Base-by-base conservation (phyloP, 2,888 invertebrate species). In the Altica lythri region DNA sequence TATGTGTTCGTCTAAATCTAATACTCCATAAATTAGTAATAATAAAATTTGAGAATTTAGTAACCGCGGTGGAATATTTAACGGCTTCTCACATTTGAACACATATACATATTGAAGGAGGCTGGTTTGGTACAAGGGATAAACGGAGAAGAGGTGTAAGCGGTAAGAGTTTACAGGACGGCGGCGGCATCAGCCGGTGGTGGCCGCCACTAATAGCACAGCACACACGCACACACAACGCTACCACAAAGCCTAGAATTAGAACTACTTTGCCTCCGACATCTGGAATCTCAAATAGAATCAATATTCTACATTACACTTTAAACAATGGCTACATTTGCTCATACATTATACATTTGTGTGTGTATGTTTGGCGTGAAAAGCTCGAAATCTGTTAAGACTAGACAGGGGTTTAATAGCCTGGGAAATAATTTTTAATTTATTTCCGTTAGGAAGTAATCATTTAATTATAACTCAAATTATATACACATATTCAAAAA, bases 301-400 rank as follows among this genome's bases (percentile, higher is more conserved):
- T 68, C 67, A 62, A 65, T 65, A 67, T 66, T 69, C 56, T 48
- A 55, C 55, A 59, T 59, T 60, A 57, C 57, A 50, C 50, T 43
- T 55, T 35, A 55, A 57, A 60, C 55, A 60, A 60, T 55, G 54
- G 50, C 53, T 65, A 69, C 67, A 71, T 71, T 68, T 71, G 67
- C 68, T 70, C 70, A 71, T 70, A 68, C 70, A 71, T 71, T 71
- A 71, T 64, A 68, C 66, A 72, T 71, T 71, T 71, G 69, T 68
- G 70, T 70, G 40, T 40, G 40, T 40, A 13, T 38, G 40, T 40
- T 16, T 44, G 43, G 43, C 30, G 30, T 27, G 17, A 12, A 10
- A 10, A 30, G 18, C 29, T n/a, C 12, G 5, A 30, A 30, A 29
- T 43, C 10, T 43, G 17, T 16, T 13, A 43, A 25, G 43, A 25